Evolutionary conservation across 2,888 invertebrate genomes (phyloP), one percentile per base, ranked within the genome.

Genomic region (Brachycybe producta): DNA sequence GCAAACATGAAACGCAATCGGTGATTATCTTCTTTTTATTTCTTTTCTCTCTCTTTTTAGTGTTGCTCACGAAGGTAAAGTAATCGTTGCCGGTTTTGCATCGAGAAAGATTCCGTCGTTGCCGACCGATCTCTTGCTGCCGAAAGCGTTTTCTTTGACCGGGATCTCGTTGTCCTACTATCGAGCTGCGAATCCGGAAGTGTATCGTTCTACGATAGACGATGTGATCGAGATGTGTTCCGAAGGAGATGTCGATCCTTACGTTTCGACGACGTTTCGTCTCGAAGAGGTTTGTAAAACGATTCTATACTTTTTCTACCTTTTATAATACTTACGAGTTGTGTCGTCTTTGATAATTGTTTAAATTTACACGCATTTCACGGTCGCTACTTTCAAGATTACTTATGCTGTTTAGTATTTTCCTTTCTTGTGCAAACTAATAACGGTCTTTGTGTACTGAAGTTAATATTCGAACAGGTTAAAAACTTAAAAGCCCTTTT

Each of bases 141-240:
- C 66, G 59, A 68, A 69, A 54, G 65, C 68, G 8, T 69, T 70
- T 56, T 69, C 68, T 36, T 61, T 75, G 5, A 68, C 71, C 21
- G 75, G 74, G 2, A 68, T 77, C 13, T 72, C 71, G 53, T 65
- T 76, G 21, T 62, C 64, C 38, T 67, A 73, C 52, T 73, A 69
- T 49, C 66, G 73, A 43, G 65, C 65, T 48, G 71, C 72, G 53
- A 68, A 74, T 58, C 65, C 63, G 32, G 69, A 73, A 52, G 63
- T 71, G n/a, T 80, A 79, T 62, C 67, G 72, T 64, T 67, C 73
- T 62, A 67, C 71, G n/a, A 70, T 78, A 19, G 66, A 70, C 36
- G 77, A 78, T 61, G 72, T 77, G 3, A 65, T 80, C 51, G 73
- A 76, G 55, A 71, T 78, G 62, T 73, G 74, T 28, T 73, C 75